Conservation (phyloP, 2,888 invertebrate genomes). For the Lordiphosa andalusiaca region DNA sequence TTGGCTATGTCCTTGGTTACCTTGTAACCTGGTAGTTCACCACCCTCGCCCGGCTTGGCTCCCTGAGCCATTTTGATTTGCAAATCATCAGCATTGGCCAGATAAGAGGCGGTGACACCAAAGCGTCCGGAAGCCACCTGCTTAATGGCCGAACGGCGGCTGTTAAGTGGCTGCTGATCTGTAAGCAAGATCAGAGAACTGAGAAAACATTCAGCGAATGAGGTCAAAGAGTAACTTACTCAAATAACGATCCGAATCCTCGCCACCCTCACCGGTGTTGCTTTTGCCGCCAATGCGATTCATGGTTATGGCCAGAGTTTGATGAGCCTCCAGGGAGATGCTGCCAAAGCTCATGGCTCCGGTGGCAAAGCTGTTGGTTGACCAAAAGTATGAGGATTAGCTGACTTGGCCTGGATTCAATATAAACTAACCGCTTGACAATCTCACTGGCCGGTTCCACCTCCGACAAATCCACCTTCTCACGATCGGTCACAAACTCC, state of each 20-base stretch:
- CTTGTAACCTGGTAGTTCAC: slow-evolving; percentile 95
- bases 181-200: neutral
- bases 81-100: slow-evolving; percentile 98
- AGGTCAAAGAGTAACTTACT: slow-evolving; percentile 60
- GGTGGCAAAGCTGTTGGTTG: slow-evolving; percentile 78
- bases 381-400: too few relatives aligned
- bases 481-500: slow-evolving; percentile 88
- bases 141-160: slow-evolving; percentile 96
- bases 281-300: slow-evolving; percentile 98
- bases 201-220: neutral
- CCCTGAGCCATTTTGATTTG: slow-evolving; percentile 99
- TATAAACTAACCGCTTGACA: slow-evolving; percentile 91
- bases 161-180: slow-evolving; percentile 89
- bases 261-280: slow-evolving; percentile 99
- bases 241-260: slow-evolving; percentile 89
- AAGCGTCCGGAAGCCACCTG: slow-evolving; percentile 99
- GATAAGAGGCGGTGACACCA: slow-evolving; percentile 97
- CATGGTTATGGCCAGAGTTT: slow-evolving; percentile 97
- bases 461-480: slow-evolving; percentile 90
- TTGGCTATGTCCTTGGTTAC: slow-evolving; percentile 96
- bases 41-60: slow-evolving; percentile 99
- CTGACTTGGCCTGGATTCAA: too few relatives aligned
- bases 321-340: slow-evolving; percentile 97
- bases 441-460: slow-evolving; percentile 97
- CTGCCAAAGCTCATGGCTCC: slow-evolving; percentile 99